Percentiles rank a stretch among this genome's conserved stretches.
Conservation (phyloP, 2,797 vertebrate genomes). For the Scarus forsteni region DNA sequence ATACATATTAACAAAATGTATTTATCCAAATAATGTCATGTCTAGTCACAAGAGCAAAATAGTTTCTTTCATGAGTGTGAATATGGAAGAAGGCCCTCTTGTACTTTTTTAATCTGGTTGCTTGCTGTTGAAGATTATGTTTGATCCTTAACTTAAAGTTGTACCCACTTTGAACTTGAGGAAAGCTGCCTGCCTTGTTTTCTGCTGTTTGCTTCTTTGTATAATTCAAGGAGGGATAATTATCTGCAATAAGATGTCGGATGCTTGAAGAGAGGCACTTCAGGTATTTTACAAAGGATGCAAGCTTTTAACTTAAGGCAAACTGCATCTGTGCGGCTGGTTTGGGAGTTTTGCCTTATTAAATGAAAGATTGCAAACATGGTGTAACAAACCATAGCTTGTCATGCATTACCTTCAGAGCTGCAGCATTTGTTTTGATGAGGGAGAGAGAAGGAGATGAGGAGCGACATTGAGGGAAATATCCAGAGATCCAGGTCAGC, state of each 20-base stretch:
- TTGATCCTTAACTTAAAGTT: constrained; percentile 5
- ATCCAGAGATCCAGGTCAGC: constrained; percentile 83
- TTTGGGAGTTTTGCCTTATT: constrained; percentile 36
- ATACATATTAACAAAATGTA: no score
- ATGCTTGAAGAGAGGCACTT: not conserved
- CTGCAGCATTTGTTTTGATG: constrained; percentile 70
- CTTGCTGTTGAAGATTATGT: constrained; percentile 12
- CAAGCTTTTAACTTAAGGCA: constrained; percentile 19
- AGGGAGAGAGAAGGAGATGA: constrained; percentile 31
- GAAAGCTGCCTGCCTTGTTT: constrained; percentile 18
- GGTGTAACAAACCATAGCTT: constrained; percentile 48
- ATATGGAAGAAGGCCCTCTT: no score
- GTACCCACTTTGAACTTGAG: not conserved
- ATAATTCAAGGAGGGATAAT: constrained; percentile 14
- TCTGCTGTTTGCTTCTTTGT: not conserved
- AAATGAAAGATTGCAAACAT: constrained; percentile 50
- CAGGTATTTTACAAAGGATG: constrained; percentile 5
- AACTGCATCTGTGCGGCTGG: constrained; percentile 8
- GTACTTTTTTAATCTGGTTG: constrained; percentile 5
- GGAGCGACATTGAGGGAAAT: constrained; percentile 55
- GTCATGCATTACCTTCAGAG: constrained; percentile 51
- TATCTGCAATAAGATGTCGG: not conserved
- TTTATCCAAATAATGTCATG: no score
- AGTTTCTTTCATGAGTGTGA: no score
- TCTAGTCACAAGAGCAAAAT: no score